Evolutionary conservation across 2,888 invertebrate genomes (phyloP).

Genomic region (Drosophila neotestacea): DNA sequence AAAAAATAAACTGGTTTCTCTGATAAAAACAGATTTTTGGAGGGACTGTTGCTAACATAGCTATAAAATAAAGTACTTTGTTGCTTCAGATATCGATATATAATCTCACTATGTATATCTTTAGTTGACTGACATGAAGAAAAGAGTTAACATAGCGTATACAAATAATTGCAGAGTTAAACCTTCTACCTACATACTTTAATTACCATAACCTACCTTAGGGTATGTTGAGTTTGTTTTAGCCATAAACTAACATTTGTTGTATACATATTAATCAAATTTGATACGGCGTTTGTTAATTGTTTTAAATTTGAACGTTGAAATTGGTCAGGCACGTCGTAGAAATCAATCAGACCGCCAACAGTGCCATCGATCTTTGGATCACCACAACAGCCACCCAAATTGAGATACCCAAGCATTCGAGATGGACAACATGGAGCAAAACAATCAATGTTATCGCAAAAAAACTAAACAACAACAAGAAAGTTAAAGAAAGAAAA

Average conservation of each 20-base stretch:
- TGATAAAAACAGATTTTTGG: neutral
- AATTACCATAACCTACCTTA: neutral
- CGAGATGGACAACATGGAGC: slow-evolving; percentile 38
- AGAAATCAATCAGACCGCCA: slow-evolving; percentile 50
- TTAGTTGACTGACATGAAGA: neutral
- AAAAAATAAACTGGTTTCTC: neutral
- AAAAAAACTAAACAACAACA: slow-evolving; percentile 29
- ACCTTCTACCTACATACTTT: too few species aligned
- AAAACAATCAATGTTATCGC: slow-evolving; percentile 60
- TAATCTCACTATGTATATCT: too few species aligned
- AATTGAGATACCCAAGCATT: slow-evolving; percentile 24
- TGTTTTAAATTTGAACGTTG: slow-evolving; percentile 46
- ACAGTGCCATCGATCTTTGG: slow-evolving; percentile 1
- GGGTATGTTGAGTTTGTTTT: neutral
- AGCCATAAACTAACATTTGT: slow-evolving; percentile 5
- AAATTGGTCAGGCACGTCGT: slow-evolving; percentile 29
- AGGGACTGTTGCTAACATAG: neutral
- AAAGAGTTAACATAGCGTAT: neutral
- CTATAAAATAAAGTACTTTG: neutral
- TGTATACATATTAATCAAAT: slow-evolving; percentile 43
- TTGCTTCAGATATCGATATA: too few species aligned
- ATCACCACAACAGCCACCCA: slow-evolving; percentile 12
- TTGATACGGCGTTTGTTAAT: slow-evolving; percentile 47
- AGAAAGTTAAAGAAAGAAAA: slow-evolving; percentile 18
- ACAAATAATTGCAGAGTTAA: too few species aligned